Conservation (phyloP, 1,140 invertebrate genomes). For the Magallana ariakensis region DNA sequence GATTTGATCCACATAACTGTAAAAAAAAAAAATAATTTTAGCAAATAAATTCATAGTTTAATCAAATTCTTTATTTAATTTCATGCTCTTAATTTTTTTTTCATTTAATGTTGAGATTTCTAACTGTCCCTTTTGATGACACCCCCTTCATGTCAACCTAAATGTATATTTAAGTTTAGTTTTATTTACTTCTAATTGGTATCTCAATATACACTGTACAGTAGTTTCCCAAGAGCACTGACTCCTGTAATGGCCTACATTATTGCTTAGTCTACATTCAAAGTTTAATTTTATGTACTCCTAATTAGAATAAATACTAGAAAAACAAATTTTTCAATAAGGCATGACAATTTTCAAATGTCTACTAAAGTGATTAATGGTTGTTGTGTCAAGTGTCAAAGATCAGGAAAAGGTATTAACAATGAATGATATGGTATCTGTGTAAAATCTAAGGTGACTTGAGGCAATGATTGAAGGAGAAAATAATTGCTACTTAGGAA, state of each 20-base stretch:
- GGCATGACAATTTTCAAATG: too few species aligned
- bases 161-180: conserved; percentile 2
- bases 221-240: background rate
- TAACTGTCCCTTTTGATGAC: background rate
- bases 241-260: background rate
- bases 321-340: too few species aligned
- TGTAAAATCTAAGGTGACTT: too few species aligned
- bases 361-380: too few species aligned
- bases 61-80: background rate
- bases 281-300: too few species aligned
- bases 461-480: too few species aligned
- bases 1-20: background rate
- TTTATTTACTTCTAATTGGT: background rate
- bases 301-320: too few species aligned
- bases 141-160: background rate
- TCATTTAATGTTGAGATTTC: background rate
- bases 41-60: background rate
- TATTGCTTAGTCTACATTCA: background rate
- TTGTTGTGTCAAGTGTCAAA: too few species aligned
- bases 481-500: too few species aligned
- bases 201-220: background rate
- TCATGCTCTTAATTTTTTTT: background rate
- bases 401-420: too few species aligned
- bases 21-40: background rate
- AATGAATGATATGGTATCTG: too few species aligned